Percentiles rank a stretch among this genome's conserved stretches.
These are phyloP conservation scores for Pangasius djambal DNA, from an alignment of 2,797 vertebrate genomes.

Conservation along the genomic window DNA sequence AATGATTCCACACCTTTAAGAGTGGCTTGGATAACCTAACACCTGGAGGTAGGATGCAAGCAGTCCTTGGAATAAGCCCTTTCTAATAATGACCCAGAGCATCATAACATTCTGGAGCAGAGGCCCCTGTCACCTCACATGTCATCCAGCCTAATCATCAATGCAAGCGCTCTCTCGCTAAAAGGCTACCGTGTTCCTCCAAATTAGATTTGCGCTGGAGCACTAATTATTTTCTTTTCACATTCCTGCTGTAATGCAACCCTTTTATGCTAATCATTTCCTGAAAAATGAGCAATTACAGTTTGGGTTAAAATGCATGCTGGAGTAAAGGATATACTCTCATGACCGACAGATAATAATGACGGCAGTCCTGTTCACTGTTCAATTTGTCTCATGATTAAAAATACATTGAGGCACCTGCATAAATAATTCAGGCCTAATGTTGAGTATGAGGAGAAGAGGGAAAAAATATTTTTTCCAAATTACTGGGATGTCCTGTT, in stretches of 20 bases:
- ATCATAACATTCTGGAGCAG: constrained; percentile 51
- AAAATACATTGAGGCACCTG: constrained; percentile 62
- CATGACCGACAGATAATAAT: constrained; percentile 61
- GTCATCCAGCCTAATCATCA: constrained; percentile 58
- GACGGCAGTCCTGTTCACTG: constrained; percentile 57
- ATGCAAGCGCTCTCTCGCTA: constrained; percentile 52
- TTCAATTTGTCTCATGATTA: constrained; percentile 64
- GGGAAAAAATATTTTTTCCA: constrained; percentile 44
- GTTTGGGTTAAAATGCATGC: constrained; percentile 58
- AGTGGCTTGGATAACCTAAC: constrained; percentile 50
- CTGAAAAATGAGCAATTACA: constrained; percentile 62
- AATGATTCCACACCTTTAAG: constrained; percentile 63
- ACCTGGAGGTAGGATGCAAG: constrained; percentile 34
- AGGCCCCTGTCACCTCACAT: constrained; percentile 39
- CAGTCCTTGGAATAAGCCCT: constrained; percentile 20
- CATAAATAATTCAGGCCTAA: constrained; percentile 65
- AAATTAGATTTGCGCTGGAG: constrained; percentile 62
- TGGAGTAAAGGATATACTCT: constrained; percentile 54
- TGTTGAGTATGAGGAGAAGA: constrained; percentile 39
- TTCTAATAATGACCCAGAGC: constrained; percentile 52
- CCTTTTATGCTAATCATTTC: constrained; percentile 63
- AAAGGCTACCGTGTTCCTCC: constrained; percentile 54
- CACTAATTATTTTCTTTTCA: constrained; percentile 65
- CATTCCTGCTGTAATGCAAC: constrained; percentile 56
- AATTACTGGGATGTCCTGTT: constrained; percentile 49